Percentiles rank a stretch among this genome's conserved stretches.
Conservation (phyloP, 2,797 vertebrate genomes). For the Acropternis orthonyx region DNA sequence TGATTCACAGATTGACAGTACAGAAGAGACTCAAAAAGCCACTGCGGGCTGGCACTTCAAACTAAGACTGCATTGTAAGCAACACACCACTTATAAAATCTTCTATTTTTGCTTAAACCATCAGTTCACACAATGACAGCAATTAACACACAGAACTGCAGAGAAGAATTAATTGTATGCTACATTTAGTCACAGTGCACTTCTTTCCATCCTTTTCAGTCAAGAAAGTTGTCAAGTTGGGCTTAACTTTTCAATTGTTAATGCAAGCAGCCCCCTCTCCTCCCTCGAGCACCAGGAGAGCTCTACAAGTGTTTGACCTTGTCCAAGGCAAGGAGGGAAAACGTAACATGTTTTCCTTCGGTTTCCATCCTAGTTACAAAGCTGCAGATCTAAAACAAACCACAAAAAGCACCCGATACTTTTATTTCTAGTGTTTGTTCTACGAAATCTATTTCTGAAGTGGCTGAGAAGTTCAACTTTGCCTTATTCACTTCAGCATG, state of each 20-base stretch:
- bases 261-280: neutral
- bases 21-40: constrained; percentile 21
- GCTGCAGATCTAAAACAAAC: neutral
- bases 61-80: constrained; percentile 29
- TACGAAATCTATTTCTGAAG: neutral
- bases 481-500: neutral
- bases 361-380: neutral
- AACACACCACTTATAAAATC: constrained; percentile 30
- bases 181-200: constrained; percentile 12
- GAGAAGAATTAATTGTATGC: constrained; percentile 57
- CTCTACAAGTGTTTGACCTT: neutral
- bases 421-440: neutral
- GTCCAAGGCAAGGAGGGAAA: neutral
- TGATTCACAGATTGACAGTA: constrained; percentile 45
- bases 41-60: constrained; percentile 36
- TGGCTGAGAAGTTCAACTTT: neutral
- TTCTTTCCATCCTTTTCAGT: constrained; percentile 6
- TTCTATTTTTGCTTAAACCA: constrained; percentile 58
- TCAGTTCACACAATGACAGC: constrained; percentile 60
- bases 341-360: neutral
- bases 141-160: constrained; percentile 54
- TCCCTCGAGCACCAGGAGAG: neutral
- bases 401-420: neutral
- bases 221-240: constrained; percentile 2
- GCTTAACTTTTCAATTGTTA: neutral